Evolutionary conservation across 2,113 vertebrate genomes (phyloP), one percentile per base, ranked within the genome.

Genomic region (Takifugu flavidus): DNA sequence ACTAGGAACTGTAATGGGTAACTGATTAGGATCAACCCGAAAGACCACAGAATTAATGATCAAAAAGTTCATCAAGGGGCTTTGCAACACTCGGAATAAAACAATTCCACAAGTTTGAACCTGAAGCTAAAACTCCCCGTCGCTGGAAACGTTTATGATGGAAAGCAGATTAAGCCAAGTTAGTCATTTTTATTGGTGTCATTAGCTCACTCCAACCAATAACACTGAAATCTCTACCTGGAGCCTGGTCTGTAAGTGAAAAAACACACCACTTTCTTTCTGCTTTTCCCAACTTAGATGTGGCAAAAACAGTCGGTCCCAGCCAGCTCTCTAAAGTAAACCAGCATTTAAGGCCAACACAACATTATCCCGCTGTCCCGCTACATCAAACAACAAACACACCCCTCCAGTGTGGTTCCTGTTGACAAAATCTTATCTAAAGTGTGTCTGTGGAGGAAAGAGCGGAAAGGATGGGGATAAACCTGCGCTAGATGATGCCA

Each of bases 391-490:
- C 60, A 70, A 63, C 63, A 84, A 79, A 75, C 85, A 80, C 79
- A 39, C 77, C 80, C 61, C 60, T 66, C 51, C 67, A 79, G 80
- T 70, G 66, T 74, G 79, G 80, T 82, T 85, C 79, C 82, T 78
- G 76, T 64, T 25, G 80, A 85, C 81, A 73, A 83, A 50, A 83
- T 85, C 81, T 87, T 77, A 87, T 87, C 81, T 85, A 8, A 60
- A 77, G 62, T 50, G 65, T 53, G 14, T 51, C 46, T 59, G 51
- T 56, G 62, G 66, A 29, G 69, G 75, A 69, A 70, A 63, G 57
- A 20, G 3, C 13, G 45, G 45, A 46, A 46, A 46, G 45, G 45
- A 6, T 14, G 45, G 45, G 45, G 45, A 43, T 15, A 47, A 53
- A 59, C 67, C 62, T 60, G 6, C 62, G 25, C 12, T 13, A 14